Percentiles rank a stretch among this genome's conserved stretches.
Evolutionary conservation across 1,140 invertebrate genomes (phyloP).

Genomic region (Neoseiulus cucumeris): DNA sequence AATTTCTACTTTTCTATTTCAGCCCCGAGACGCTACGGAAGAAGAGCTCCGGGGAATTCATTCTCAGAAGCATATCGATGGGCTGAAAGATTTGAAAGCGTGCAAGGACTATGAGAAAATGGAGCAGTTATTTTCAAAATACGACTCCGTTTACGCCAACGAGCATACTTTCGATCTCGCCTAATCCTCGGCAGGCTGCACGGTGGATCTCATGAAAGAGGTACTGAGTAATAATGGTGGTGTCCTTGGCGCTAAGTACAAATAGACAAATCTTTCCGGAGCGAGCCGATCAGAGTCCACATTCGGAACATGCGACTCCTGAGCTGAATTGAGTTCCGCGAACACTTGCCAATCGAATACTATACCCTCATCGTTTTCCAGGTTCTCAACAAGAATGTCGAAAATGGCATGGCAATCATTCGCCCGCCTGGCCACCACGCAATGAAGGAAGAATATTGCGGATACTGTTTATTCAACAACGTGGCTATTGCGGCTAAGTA

Average conservation of each 20-base stretch:
- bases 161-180: constrained; percentile 55
- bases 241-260: neutral
- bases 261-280: too few species aligned
- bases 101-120: constrained; percentile 35
- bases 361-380: neutral
- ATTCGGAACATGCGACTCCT: too few species aligned
- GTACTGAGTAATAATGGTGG: constrained; percentile 31
- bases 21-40: constrained; percentile 41
- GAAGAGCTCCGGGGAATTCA: constrained; percentile 46
- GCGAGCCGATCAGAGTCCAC: too few species aligned
- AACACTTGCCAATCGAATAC: too few species aligned
- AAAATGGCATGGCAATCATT: constrained; percentile 64
- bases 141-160: constrained; percentile 68
- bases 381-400: constrained; percentile 20
- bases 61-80: constrained; percentile 38
- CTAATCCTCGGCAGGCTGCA: constrained; percentile 50
- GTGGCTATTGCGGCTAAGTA: constrained; percentile 72
- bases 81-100: constrained; percentile 41
- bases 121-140: constrained; percentile 46
- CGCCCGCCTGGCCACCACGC: constrained; percentile 94
- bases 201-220: constrained; percentile 52
- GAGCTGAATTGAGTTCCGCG: too few species aligned
- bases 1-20: too few species aligned
- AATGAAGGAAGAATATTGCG: constrained; percentile 50
- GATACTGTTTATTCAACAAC: constrained; percentile 91